Evolutionary conservation across 2,888 invertebrate species (phyloP).

Genomic region (Acanthopleura granulata): DNA sequence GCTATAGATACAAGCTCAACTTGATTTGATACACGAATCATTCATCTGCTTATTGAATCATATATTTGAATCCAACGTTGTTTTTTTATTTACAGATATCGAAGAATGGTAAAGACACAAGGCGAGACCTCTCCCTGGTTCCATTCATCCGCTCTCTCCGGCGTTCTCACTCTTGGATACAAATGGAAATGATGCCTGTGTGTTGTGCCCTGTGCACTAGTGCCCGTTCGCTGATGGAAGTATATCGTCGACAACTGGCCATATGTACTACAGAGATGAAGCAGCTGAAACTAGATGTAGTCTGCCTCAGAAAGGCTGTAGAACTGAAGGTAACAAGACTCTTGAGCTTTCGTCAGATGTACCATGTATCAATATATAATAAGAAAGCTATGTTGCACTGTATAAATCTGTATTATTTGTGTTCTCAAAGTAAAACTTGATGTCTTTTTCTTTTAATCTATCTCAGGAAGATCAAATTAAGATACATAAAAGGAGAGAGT

Average conservation of each 20-base stretch:
- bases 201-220: neutral
- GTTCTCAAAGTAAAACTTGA: too few relatives aligned
- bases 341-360: neutral
- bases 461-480: neutral
- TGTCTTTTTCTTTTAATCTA: too few relatives aligned
- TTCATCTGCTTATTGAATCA: too few relatives aligned
- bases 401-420: too few relatives aligned
- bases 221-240: constrained; percentile 1
- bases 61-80: too few relatives aligned
- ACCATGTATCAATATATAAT: too few relatives aligned
- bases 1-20: too few relatives aligned
- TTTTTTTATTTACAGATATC: neutral
- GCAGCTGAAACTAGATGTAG: neutral
- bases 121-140: neutral
- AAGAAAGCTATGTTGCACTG: too few relatives aligned
- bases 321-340: neutral
- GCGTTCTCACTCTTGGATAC: neutral
- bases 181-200: neutral
- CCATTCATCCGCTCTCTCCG: neutral
- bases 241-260: neutral
- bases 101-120: neutral
- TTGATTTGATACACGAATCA: too few relatives aligned
- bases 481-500: neutral
- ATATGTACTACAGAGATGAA: neutral
- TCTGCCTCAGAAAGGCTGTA: neutral